Base-by-base conservation (phyloP, 2,113 vertebrate species). In the Microtus ochrogaster region DNA sequence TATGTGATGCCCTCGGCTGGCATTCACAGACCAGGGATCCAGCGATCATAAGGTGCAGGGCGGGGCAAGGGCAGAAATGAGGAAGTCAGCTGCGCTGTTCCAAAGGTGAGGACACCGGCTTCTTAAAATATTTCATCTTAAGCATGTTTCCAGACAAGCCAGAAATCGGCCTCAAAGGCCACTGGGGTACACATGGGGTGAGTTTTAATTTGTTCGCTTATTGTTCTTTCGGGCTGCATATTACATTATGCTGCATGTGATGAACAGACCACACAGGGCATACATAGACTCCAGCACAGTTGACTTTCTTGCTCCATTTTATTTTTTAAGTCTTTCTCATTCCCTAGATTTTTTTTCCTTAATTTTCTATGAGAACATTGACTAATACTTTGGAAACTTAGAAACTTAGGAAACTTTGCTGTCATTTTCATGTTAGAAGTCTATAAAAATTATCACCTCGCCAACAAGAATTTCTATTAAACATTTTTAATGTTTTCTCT, bases 401-500 rank as follows among this genome's bases (percentile, higher is more conserved):
- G 30, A 4, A 92, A n/a, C 72, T 79, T 41, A 61, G 41, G 13
- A 89, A 96, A 55, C 1, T 28, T 88, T 82, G 41, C 49, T 83
- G 26, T 11, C 26, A 63, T 30, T 93, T 95, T 89, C 76, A 47
- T 72, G 68, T 74, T 49, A 91, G 13, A 93, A 94, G 78, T 86
- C 22, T 47, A 79, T 70, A 55, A 94, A 94, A 86, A 78, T 17
- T 8, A 65, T 30, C 36, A 68, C 5, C 30, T 96, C 94, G 41
- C 21, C 26, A 47, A 93, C 76, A 28, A 76, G 3, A 93, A 65
- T 65, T 95, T 81, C 30, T 89, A 52, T 92, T 91, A 5, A 16
- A 66, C 3, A 70, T 78, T 90, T 96, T 91, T 4, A 73, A 47
- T 79, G 16, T 33, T 91, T 95, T 94, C 90, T 33, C 33, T 77